Base-by-base conservation (phyloP, 2,113 vertebrate species). In the Saguinus imperator region DNA sequence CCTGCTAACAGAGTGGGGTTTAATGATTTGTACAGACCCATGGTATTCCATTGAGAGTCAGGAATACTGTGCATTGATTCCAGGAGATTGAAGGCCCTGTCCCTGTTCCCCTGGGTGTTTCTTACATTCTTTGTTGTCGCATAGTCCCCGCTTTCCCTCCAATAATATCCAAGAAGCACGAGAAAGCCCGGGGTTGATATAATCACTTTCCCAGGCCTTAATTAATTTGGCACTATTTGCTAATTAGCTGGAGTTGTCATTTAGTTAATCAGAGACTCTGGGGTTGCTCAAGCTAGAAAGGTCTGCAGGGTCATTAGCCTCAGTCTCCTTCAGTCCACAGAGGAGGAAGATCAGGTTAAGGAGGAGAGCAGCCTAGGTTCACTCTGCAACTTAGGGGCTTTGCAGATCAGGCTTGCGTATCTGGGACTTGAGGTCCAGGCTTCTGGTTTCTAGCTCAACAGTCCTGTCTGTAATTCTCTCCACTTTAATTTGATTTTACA, bases 21-120 rank as follows among this genome's bases (percentile, higher is more conserved):
- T 97, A 88, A 96, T 89, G 96, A 76, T 12, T 98, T 95, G 91
- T 72, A 89, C 98, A 97, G 97, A 94, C 89, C 95, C 57, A 0
- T 11, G 0, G 0, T 17, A 11, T n/a, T 81, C 58, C 75, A n/a
- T 80, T 35, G 29, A 50, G 2, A 72, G 55, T 14, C 76, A 91
- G 58, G 66, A 70, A 25, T 14, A 8, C 79, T 11, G 18, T 6
- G 83, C 45, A 20, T 50, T 21, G 91, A 92, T 32, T 73, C 1
- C 0, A 2, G 89, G 82, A 50, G 92, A 84, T 20, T 72, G 58
- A 72, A 79, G 95, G 57, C 25, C 58, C 58, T 0, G 0, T 35
- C 58, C 5, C 58, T 55, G 0, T 0, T 48, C 40, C 58, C 57
- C 16, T 0, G 32, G 55, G 77, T 20, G 40, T 12, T 50, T 45